These are phyloP conservation scores for Ferdinandea cuprea DNA, from an alignment of 2,888 invertebrate species.

Conservation along the genomic window DNA sequence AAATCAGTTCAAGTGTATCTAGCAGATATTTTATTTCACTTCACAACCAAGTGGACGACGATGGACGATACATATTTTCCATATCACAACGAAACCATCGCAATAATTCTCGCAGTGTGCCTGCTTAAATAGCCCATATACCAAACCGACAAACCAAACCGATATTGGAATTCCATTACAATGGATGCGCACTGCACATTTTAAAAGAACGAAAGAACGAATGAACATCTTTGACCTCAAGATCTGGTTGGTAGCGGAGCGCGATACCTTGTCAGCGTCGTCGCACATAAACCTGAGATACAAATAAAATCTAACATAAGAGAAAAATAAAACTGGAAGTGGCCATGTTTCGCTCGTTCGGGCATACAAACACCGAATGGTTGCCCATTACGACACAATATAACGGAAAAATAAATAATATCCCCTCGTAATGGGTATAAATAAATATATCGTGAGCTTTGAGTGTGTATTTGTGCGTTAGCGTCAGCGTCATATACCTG, in stretches of 20 bases:
- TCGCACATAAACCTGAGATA: too few relatives aligned
- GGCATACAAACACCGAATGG: conserved; percentile 52
- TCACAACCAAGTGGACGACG: too few relatives aligned
- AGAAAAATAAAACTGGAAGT: conserved; percentile 54
- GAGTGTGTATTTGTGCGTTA: conserved; percentile 34
- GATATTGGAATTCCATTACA: conserved; percentile 67
- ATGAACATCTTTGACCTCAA: conserved; percentile 66
- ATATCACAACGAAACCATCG: conserved; percentile 68
- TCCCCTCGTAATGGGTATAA: conserved; percentile 60
- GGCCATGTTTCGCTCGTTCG: conserved; percentile 51
- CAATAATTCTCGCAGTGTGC: conserved; percentile 38
- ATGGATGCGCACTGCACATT: conserved; percentile 21
- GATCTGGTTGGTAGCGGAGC: conserved; percentile 54
- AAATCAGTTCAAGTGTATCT: conserved; percentile 68
- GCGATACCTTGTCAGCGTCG: conserved; percentile 39
- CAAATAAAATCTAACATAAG: conserved; percentile 42
- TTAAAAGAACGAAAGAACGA: background rate
- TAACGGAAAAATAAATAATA: conserved; percentile 74
- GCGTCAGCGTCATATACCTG: too few relatives aligned
- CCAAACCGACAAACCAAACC: conserved; percentile 35
- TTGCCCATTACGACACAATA: conserved; percentile 60
- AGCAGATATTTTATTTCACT: conserved; percentile 51
- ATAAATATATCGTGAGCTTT: conserved; percentile 30
- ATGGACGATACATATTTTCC: conserved; percentile 58
- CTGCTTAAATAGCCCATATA: conserved; percentile 57